Base-by-base conservation (phyloP, 2,888 invertebrate species). In the Leptothorax acervorum region DNA sequence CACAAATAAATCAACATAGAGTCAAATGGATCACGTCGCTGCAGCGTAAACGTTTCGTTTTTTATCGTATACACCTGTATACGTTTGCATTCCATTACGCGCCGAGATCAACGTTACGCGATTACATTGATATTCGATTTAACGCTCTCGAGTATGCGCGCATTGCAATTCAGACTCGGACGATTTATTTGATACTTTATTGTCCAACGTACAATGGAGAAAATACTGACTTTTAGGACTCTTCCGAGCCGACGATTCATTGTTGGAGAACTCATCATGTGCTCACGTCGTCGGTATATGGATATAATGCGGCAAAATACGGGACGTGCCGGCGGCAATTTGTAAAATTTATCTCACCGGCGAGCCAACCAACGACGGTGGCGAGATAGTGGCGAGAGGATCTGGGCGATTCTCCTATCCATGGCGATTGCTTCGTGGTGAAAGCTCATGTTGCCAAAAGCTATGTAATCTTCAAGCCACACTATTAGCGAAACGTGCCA, bases 271-370 rank as follows among this genome's bases (percentile, higher is more conserved):
- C 39, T 45, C 73, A 73, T 79, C 23, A 45, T 45, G 31, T 6
- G 31, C 73, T 39, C 55, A 39, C 2, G 28, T 82, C 48, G 28
- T 15, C 55, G 31, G 65, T 70, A 63, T 81, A 71, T 63, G 81
- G 71, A 87, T 85, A 84, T 86, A 90, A 90, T 84, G 88, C 81
- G 88, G 75, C 81, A 65, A 86, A 90, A 86, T 83, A 84, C 68
- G 81, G 70, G 84, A 63, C 63, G 74, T 63, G 86, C 88, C 87
- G 78, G 66, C 75, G 87, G 89, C 89, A 82, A 90, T 90, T 90
- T 88, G 90, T 87, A 88, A 87, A 90, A 88, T 90, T 89, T 90
- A 90, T 89, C 87, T 88, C 84, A 45, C 82, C 84, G 76, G 57
- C 55, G 78, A 82, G 79, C 82, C 87, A 84, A 62, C 83, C 87